phyloP scores from a whole-genome alignment of 64 coral and sea anemone species.

The Orbicella faveolata region DNA sequence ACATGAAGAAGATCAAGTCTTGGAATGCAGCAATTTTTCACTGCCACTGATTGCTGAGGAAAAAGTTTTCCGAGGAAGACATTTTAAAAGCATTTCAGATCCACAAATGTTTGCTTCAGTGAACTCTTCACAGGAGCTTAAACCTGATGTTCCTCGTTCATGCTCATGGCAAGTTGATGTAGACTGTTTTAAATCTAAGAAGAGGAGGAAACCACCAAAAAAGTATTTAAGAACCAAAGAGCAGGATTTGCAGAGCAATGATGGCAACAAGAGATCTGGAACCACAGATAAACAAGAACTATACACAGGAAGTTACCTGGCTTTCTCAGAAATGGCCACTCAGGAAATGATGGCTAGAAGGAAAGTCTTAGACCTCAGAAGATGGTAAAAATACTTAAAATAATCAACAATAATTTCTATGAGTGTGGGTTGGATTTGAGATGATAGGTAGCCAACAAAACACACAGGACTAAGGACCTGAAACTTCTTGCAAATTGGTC shows the following conservation, averaged over 20 bases:
- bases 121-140: neutral
- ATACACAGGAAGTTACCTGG: neutral
- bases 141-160: neutral
- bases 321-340: constrained; percentile 11
- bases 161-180: constrained; percentile 90
- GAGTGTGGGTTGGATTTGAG: too few species aligned
- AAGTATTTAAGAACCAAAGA: constrained; percentile 20
- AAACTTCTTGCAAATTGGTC: too few species aligned
- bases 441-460: too few species aligned
- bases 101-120: neutral
- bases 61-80: neutral
- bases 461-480: too few species aligned
- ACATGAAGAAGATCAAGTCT: neutral
- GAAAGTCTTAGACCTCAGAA: constrained; percentile 79
- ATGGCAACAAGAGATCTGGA: neutral
- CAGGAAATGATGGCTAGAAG: constrained; percentile 58
- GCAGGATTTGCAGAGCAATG: neutral
- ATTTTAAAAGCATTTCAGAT: constrained; percentile 8
- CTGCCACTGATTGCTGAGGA: constrained; percentile 16
- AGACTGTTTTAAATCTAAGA: constrained; percentile 64
- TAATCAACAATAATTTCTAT: too few species aligned
- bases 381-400: constrained; percentile 58
- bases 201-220: constrained; percentile 36
- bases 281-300: neutral
- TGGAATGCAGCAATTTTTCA: constrained; percentile 1